Conservation (phyloP, 2,888 invertebrate genomes). For the Xiphydria camelus region DNA sequence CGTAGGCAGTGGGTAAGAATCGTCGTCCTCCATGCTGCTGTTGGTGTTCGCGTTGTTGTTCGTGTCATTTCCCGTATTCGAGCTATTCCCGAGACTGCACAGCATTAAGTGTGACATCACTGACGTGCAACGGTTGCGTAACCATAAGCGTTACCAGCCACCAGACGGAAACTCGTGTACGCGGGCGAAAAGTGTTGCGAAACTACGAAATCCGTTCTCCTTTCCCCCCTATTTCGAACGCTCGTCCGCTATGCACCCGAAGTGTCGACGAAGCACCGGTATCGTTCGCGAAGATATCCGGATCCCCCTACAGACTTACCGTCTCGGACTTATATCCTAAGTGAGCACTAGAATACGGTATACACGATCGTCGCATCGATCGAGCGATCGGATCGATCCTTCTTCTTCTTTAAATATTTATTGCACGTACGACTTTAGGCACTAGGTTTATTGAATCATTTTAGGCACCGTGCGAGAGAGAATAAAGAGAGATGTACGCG, state of each 20-base stretch:
- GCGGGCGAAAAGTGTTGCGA: no score
- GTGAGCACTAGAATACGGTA: slow-evolving; percentile 11
- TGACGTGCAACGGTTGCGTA: no score
- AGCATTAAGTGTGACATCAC: slow-evolving; percentile 76
- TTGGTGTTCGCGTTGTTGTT: slow-evolving; percentile 73
- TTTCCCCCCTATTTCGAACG: no score
- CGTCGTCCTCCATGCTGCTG: slow-evolving; percentile 76
- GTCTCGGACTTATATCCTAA: slow-evolving; percentile 8
- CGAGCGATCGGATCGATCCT: slow-evolving; percentile 8
- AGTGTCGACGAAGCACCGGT: no score
- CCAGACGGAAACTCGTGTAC: no score
- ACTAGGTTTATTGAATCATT: slow-evolving; percentile 44
- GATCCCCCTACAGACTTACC: no score
- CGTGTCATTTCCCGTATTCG: slow-evolving; percentile 53
- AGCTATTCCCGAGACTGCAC: slow-evolving; percentile 63
- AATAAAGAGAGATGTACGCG: no score
- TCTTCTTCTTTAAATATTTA: slow-evolving; percentile 9
- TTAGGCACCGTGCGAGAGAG: slow-evolving; percentile 40
- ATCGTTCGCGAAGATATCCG: no score
- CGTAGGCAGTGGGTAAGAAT: slow-evolving; percentile 82
- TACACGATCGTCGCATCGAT: slow-evolving; percentile 3
- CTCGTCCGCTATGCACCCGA: no score
- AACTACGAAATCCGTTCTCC: no score
- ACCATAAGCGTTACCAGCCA: no score
- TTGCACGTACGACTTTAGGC: slow-evolving; percentile 34